phyloP scores from a whole-genome alignment of 2,113 vertebrate genomes.

The Sinosuthora webbiana region DNA sequence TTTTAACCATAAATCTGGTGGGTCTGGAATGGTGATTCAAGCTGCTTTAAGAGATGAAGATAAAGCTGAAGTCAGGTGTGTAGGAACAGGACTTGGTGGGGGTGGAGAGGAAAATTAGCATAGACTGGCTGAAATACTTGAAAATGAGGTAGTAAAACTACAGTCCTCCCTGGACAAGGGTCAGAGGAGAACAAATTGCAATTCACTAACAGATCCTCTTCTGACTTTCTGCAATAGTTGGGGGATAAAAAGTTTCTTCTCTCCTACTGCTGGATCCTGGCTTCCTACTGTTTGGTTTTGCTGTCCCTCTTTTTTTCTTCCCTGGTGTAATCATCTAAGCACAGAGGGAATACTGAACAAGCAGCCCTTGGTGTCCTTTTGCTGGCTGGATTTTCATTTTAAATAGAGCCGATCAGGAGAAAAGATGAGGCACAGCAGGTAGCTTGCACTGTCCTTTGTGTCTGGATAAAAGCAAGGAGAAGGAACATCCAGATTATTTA shows the following conservation, averaged over 20 bases:
- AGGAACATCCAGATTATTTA: background rate
- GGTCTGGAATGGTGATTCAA: constrained; percentile 2
- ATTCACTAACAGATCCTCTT: background rate
- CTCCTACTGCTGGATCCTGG: background rate
- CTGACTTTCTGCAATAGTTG: background rate
- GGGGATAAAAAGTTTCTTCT: background rate
- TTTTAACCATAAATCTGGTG: constrained; percentile 65
- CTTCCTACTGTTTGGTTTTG: background rate
- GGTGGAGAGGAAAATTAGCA: background rate
- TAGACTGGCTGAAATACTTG: background rate
- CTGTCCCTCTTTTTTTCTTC: background rate
- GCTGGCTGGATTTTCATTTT: background rate
- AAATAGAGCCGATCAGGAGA: background rate
- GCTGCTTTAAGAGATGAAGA: constrained; percentile 52
- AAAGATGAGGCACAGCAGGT: background rate
- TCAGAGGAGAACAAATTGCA: background rate
- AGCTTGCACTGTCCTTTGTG: background rate
- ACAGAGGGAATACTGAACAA: background rate
- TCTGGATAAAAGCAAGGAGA: background rate
- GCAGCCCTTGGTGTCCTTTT: background rate
- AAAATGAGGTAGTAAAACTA: background rate
- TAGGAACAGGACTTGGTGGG: background rate
- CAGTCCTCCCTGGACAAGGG: background rate
- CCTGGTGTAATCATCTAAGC: background rate
- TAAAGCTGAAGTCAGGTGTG: constrained; percentile 15